Evolutionary conservation across 1,140 invertebrate species (phyloP).

Genomic region (Drosophila bipectinata): DNA sequence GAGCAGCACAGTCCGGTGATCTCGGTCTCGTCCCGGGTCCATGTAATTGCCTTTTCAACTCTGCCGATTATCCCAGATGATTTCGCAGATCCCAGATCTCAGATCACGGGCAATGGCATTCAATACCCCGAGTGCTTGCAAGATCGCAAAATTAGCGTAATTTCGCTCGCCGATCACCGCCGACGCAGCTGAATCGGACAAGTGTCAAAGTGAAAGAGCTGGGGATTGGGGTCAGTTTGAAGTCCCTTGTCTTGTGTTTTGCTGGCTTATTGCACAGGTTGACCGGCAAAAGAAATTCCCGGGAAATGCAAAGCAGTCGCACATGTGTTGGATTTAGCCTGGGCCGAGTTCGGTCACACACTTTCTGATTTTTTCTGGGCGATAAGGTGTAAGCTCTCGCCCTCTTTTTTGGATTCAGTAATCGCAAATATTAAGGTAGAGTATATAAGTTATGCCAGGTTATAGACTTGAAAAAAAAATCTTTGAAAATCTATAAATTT

Average conservation of each 20-base stretch:
- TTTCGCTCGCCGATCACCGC: conserved; percentile 56
- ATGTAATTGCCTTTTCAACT: conserved; percentile 81
- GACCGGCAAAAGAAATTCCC: conserved; percentile 55
- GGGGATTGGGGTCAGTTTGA: conserved; percentile 32
- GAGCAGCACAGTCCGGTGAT: conserved; percentile 56
- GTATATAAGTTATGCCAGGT: background rate
- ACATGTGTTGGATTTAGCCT: background rate
- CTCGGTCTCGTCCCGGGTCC: conserved; percentile 39
- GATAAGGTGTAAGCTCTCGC: conserved; percentile 57
- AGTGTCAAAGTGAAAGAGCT: conserved; percentile 79
- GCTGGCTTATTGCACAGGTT: conserved; percentile 57
- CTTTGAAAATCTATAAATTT: too few species aligned
- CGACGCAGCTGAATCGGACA: conserved; percentile 60
- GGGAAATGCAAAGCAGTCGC: conserved; percentile 67
- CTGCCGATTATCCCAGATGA: conserved; percentile 75
- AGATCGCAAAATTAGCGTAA: conserved; percentile 74
- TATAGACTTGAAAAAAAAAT: too few species aligned
- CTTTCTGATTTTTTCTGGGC: conserved; percentile 67
- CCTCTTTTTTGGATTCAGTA: conserved; percentile 30
- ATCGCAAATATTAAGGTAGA: conserved; percentile 2
- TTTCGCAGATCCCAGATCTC: conserved; percentile 8
- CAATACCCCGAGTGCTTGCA: conserved; percentile 57
- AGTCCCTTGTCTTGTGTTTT: conserved; percentile 6
- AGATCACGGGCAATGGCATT: conserved; percentile 37
- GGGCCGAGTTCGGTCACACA: conserved; percentile 54